phyloP scores from a whole-genome alignment of 2,797 vertebrate genomes.

The Luscinia luscinia region DNA sequence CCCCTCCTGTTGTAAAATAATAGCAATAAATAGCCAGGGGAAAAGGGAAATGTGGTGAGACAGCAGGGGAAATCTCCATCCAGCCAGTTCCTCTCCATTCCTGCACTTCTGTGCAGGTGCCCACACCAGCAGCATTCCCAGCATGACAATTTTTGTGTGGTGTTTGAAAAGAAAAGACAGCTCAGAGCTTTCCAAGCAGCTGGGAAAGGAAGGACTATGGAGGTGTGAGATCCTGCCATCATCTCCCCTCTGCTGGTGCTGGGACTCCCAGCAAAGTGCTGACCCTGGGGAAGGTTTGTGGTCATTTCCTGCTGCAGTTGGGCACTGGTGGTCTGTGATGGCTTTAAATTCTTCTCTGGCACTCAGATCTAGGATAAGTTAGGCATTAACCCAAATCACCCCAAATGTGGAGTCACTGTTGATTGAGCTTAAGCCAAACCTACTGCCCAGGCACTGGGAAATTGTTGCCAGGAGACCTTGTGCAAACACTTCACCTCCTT shows the following conservation, averaged over 20 bases:
- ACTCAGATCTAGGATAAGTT: not conserved
- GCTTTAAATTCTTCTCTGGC: not conserved
- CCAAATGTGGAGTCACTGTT: not conserved
- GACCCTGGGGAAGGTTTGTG: not conserved
- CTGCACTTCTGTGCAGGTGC: not conserved
- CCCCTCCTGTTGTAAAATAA: not conserved
- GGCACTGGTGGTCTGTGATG: accelerated
- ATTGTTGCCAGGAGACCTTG: slow-evolving; percentile 1
- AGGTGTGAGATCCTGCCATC: not conserved
- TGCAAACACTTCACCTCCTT: slow-evolving; percentile 3
- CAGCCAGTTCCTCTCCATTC: not conserved
- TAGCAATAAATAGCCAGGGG: not conserved
- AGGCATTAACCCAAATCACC: not conserved
- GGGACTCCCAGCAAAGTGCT: not conserved
- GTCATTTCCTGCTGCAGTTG: not conserved
- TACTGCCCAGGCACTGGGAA: not conserved
- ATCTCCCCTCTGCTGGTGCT: not conserved
- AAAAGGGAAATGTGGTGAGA: not conserved
- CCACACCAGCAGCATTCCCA: not conserved
- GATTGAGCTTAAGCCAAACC: not conserved
- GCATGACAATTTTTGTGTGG: accelerated
- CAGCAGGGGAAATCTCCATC: not conserved
- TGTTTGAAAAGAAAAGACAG: not conserved
- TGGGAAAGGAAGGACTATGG: not conserved
- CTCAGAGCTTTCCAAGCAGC: not conserved